phyloP scores from a whole-genome alignment of 1,140 invertebrate species.

The Brachionus calyciflorus region DNA sequence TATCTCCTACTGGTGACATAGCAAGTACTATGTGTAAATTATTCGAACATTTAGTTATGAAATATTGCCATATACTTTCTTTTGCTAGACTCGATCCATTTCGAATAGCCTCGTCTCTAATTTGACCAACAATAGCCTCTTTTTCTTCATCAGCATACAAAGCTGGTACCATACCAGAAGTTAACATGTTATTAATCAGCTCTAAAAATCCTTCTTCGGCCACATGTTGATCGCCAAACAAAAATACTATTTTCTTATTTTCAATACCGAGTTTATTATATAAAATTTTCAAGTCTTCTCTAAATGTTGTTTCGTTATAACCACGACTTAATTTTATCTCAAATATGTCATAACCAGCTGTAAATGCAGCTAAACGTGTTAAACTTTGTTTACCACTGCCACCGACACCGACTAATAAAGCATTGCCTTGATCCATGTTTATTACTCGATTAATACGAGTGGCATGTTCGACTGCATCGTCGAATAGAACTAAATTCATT shows the following conservation, averaged over 20 bases:
- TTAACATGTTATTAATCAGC: conserved; percentile 82
- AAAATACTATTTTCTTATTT: conserved; percentile 74
- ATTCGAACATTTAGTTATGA: conserved; percentile 64
- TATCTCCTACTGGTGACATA: conserved; percentile 62
- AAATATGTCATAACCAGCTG: conserved; percentile 71
- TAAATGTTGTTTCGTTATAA: conserved; percentile 76
- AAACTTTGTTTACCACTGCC: conserved; percentile 75
- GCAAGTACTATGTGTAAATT: conserved; percentile 62
- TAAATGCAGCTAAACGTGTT: conserved; percentile 58
- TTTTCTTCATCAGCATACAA: conserved; percentile 82
- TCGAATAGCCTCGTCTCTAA: conserved; percentile 68
- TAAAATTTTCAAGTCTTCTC: conserved; percentile 77
- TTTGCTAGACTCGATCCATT: conserved; percentile 70
- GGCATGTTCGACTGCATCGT: conserved; percentile 82
- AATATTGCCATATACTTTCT: conserved; percentile 62
- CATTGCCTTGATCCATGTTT: conserved; percentile 77
- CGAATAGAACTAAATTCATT: conserved; percentile 78
- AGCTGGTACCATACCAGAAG: conserved; percentile 77
- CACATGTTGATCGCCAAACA: conserved; percentile 77
- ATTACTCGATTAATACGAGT: conserved; percentile 77
- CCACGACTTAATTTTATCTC: conserved; percentile 76
- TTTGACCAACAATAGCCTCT: conserved; percentile 67
- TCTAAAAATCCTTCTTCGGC: conserved; percentile 73
- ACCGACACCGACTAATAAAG: conserved; percentile 77
- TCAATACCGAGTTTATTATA: conserved; percentile 74